A percentile compares a stretch with the other conserved stretches of the same genome.
These are phyloP conservation scores for Silurus aristotelis DNA, from an alignment of 2,797 vertebrate genomes.

Conservation along the genomic window DNA sequence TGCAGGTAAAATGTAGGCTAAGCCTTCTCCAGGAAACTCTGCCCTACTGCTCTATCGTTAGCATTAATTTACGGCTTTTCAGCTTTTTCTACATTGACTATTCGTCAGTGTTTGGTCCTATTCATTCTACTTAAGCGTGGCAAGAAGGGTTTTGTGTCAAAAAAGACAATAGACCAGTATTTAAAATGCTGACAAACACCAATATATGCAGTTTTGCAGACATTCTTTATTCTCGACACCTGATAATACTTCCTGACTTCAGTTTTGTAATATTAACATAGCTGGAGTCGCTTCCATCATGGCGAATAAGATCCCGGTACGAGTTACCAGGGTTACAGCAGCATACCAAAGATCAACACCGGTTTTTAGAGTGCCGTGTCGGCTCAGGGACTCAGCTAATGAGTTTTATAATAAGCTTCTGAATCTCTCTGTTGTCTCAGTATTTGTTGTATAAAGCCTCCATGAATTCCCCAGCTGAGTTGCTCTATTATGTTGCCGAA, in stretches of 20 bases:
- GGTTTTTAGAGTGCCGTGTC: conserved; percentile 22
- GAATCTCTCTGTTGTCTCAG: conserved; percentile 22
- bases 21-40: neutral
- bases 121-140: neutral
- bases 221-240: conserved; percentile 32
- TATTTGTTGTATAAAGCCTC: conserved; percentile 26
- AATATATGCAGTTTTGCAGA: conserved; percentile 10
- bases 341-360: conserved; percentile 19
- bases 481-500: conserved; percentile 20
- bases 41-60: conserved; percentile 10
- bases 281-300: conserved; percentile 12
- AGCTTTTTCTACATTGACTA: neutral
- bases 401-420: conserved; percentile 48
- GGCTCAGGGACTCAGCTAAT: conserved; percentile 41
- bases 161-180: conserved; percentile 8
- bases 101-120: neutral
- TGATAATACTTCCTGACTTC: conserved; percentile 35
- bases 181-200: conserved; percentile 15
- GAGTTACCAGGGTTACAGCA: conserved; percentile 24
- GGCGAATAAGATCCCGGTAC: conserved; percentile 40
- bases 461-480: conserved; percentile 30
- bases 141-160: neutral
- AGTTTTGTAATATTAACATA: conserved; percentile 48
- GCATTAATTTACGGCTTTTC: neutral
- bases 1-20: neutral